These are phyloP conservation scores for Napeogenes sylphis DNA, from an alignment of 2,888 invertebrate species.

Conservation along the genomic window DNA sequence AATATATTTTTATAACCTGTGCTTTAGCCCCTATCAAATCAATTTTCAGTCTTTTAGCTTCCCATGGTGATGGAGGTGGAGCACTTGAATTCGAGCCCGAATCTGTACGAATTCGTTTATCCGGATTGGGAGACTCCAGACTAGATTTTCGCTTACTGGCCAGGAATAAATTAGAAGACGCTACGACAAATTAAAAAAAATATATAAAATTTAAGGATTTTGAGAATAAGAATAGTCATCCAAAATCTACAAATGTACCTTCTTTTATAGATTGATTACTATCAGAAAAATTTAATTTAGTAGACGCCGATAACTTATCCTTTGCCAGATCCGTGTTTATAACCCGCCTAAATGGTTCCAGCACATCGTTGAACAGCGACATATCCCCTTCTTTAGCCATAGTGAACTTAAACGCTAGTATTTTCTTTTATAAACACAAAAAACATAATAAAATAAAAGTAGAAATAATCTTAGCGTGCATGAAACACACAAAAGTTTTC, in stretches of 20 bases:
- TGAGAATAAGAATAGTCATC: not conserved
- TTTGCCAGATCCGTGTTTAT: slow-evolving; percentile 70
- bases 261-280: slow-evolving; percentile 66
- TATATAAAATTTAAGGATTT: not conserved
- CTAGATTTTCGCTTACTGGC: slow-evolving; percentile 67
- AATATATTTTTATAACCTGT: slow-evolving; percentile 50
- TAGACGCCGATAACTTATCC: slow-evolving; percentile 65
- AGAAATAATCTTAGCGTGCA: slow-evolving; percentile 3
- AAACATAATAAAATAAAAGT: slow-evolving; percentile 22
- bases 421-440: slow-evolving; percentile 11
- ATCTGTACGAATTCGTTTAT: slow-evolving; percentile 59
- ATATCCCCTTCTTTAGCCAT: slow-evolving; percentile 71
- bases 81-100: slow-evolving; percentile 46
- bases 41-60: slow-evolving; percentile 79
- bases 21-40: slow-evolving; percentile 81
- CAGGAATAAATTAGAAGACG: slow-evolving; percentile 53
- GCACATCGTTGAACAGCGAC: slow-evolving; percentile 67
- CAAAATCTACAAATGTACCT: slow-evolving; percentile 42
- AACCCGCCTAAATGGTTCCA: slow-evolving; percentile 69
- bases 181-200: slow-evolving; percentile 36
- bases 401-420: slow-evolving; percentile 22
- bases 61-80: slow-evolving; percentile 81
- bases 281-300: slow-evolving; percentile 70
- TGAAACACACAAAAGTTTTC: slow-evolving; percentile 13
- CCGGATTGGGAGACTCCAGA: slow-evolving; percentile 53